Base-by-base conservation (phyloP, 2,113 vertebrate genomes). In the Zosterops japonicus region DNA sequence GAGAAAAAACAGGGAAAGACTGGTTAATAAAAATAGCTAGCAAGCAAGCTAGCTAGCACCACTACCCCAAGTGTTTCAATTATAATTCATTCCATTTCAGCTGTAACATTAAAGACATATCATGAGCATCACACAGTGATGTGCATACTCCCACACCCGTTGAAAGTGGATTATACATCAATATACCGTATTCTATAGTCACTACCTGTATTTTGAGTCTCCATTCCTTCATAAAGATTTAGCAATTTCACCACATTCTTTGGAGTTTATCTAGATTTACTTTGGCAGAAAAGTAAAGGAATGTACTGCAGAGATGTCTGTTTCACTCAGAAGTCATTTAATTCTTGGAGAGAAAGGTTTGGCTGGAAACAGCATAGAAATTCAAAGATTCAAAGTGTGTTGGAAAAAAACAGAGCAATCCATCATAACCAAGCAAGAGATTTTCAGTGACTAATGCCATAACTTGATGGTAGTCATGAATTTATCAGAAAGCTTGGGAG, bases 1-100 rank as follows among this genome's bases (percentile, higher is more conserved):
- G 46, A 87, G 20, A 75, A 88, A 94, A 94, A 89, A 29, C n/a
- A 82, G 31, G 29, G 36, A 56, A 91, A 87, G 67, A 41, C 46
- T 91, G 49, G 53, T 72, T 94, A 93, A 84, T 79, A 91, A 94
- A 94, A 94, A 87, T 42, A 89, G 63, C 50, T 56, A 82, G 57
- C 61, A 65, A 92, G 39, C 19, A 61, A 86, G 64, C 42, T 27
- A 94, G 47, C 44, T 65, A 83, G 47, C 80, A 92, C 49, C 49
- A 56, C 20, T 69, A 72, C 49, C 13, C 46, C 36, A 61, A 75
- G 61, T 53, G 49, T 71, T 72, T 64, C 22, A 56, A 33, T 72
- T 68, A 36, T 25, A 87, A 84, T 92, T 87, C 29, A 56, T 79
- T 91, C 64, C 3, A 42, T 91, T 94, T 92, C 74, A 91, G 18